phyloP scores from a whole-genome alignment of 2,888 invertebrate genomes.

The Caradrina kadenii region DNA sequence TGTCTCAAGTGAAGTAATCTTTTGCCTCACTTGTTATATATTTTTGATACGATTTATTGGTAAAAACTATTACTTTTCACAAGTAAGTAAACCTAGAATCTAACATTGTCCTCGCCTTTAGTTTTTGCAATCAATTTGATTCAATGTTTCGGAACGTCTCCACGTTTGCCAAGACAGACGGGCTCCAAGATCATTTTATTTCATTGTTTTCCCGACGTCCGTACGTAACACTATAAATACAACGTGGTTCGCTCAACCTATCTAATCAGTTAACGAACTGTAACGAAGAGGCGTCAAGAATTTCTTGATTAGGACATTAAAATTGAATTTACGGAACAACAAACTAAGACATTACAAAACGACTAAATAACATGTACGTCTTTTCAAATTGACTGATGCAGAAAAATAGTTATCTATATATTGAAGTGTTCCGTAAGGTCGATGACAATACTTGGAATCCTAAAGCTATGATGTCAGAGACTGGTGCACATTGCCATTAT shows the following conservation, averaged over 20 bases:
- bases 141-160: conserved; percentile 37
- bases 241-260: conserved; percentile 32
- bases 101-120: conserved; percentile 9
- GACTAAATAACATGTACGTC: conserved; percentile 7
- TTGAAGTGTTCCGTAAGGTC: conserved; percentile 23
- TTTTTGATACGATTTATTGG: not conserved
- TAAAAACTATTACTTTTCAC: too few species aligned
- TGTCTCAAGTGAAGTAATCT: not conserved
- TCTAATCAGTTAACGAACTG: conserved; percentile 59
- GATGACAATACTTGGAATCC: conserved; percentile 44
- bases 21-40: not conserved
- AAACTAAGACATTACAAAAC: conserved; percentile 13
- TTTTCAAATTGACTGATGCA: not conserved
- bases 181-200: conserved; percentile 39
- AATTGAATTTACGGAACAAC: conserved; percentile 35
- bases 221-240: conserved; percentile 48
- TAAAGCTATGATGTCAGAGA: conserved; percentile 50
- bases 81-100: not conserved
- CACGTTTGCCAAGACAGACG: conserved; percentile 37
- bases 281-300: conserved; percentile 67
- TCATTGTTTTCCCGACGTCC: conserved; percentile 46
- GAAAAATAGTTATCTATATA: conserved; percentile 5
- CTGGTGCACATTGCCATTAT: conserved; percentile 56
- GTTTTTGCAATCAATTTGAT: conserved; percentile 26
- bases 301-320: conserved; percentile 76